phyloP scores from a whole-genome alignment of 2,113 vertebrate species.

The Dasyprocta punctata region DNA sequence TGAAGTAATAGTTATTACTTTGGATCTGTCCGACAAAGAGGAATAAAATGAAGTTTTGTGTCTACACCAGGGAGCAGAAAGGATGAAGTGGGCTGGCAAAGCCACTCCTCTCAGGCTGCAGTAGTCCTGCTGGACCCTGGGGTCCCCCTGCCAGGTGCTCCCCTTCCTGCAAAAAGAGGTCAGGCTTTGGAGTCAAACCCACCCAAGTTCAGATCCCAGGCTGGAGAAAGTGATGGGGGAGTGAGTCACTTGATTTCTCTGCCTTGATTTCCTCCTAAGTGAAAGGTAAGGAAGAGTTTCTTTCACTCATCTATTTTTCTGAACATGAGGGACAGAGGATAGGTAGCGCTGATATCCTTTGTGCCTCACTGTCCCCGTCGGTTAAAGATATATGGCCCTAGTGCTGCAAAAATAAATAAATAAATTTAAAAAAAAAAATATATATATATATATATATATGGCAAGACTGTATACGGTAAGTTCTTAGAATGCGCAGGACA shows the following conservation, averaged over 20 bases:
- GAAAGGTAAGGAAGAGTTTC: background rate
- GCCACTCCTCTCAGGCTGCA: background rate
- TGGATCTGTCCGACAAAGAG: background rate
- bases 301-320: background rate
- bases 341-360: too few species aligned
- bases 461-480: background rate
- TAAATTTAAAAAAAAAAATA: too few species aligned
- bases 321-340: background rate
- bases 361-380: background rate
- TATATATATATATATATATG: background rate
- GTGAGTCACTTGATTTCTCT: background rate
- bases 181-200: background rate
- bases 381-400: background rate
- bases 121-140: background rate
- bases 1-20: background rate
- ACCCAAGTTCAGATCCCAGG: background rate
- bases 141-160: background rate
- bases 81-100: background rate
- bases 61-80: background rate
- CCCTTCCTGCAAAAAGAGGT: background rate
- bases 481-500: background rate
- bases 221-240: background rate
- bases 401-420: background rate
- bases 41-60: background rate
- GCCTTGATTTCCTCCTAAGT: background rate